phyloP scores from a whole-genome alignment of 2,797 vertebrate genomes.

The Borostomias antarcticus region DNA sequence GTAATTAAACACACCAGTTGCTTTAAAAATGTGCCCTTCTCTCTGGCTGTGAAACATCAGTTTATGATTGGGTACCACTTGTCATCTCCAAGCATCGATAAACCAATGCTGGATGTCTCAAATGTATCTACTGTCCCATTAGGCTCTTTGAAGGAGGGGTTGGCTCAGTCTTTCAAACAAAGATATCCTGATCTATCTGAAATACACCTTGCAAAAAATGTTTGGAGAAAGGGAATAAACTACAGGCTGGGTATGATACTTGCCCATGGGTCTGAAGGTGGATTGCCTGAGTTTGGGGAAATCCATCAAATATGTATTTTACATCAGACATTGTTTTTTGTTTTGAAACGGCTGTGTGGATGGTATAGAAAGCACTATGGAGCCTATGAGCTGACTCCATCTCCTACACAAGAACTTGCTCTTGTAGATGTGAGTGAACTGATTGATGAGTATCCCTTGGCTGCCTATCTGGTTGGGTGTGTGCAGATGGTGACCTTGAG shows the following conservation, averaged over 20 bases:
- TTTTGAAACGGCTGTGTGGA: slow-evolving; percentile 18
- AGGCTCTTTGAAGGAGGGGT: slow-evolving; percentile 10
- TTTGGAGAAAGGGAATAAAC: slow-evolving; percentile 27
- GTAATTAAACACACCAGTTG: slow-evolving; percentile 26
- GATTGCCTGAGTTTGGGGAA: slow-evolving; percentile 28
- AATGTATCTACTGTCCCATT: slow-evolving; percentile 13
- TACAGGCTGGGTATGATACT: slow-evolving; percentile 29
- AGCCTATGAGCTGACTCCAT: slow-evolving; percentile 20
- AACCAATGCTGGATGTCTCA: slow-evolving; percentile 7
- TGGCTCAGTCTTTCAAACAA: slow-evolving; percentile 9
- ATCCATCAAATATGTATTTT: slow-evolving; percentile 27
- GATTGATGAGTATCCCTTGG: slow-evolving; percentile 14
- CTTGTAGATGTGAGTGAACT: slow-evolving; percentile 16
- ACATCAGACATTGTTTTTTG: slow-evolving; percentile 6
- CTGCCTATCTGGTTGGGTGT: slow-evolving; percentile 25
- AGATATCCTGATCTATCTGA: slow-evolving; percentile 10
- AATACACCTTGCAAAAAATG: slow-evolving; percentile 21
- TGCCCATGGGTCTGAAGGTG: slow-evolving; percentile 11
- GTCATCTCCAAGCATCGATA: slow-evolving; percentile 17
- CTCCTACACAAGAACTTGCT: slow-evolving; percentile 18
- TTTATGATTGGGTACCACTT: slow-evolving; percentile 23
- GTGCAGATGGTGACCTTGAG: slow-evolving; percentile 23
- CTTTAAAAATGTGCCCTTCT: slow-evolving; percentile 23
- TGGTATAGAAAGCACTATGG: slow-evolving; percentile 29
- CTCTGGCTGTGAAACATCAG: slow-evolving; percentile 33